Conservation (phyloP, 2,888 invertebrate species). For the Diogma glabrata region DNA sequence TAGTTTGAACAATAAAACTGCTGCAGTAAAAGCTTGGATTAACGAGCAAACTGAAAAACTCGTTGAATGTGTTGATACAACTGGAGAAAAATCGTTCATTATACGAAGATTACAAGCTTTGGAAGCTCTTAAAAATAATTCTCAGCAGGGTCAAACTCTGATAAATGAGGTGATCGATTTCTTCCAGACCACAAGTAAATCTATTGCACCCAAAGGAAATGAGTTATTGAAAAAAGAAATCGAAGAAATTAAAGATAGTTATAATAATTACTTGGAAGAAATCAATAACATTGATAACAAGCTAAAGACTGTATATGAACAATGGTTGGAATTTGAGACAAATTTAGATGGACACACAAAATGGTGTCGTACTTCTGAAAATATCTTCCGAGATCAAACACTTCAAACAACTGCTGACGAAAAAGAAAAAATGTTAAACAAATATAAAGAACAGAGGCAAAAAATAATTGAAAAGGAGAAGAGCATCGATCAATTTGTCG, state of each 20-base stretch:
- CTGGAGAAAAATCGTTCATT: conserved; percentile 76
- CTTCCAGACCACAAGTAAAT: conserved; percentile 54
- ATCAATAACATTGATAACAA: conserved; percentile 59
- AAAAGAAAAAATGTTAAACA: conserved; percentile 62
- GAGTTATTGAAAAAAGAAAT: conserved; percentile 62
- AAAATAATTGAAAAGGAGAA: conserved; percentile 69
- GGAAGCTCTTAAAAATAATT: conserved; percentile 50
- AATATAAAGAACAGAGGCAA: conserved; percentile 62
- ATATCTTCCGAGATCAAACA: conserved; percentile 74
- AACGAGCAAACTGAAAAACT: conserved; percentile 68
- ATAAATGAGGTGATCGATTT: conserved; percentile 57
- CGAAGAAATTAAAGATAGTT: conserved; percentile 50
- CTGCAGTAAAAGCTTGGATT: conserved; percentile 73
- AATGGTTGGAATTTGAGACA: conserved; percentile 81
- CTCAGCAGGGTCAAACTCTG: conserved; percentile 50
- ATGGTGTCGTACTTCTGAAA: conserved; percentile 79
- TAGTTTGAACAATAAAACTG: conserved; percentile 60
- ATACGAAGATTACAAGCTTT: conserved; percentile 57
- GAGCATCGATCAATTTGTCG: conserved; percentile 77
- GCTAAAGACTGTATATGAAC: conserved; percentile 59
- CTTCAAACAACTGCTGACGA: conserved; percentile 68
- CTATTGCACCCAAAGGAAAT: conserved; percentile 71
- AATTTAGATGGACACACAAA: conserved; percentile 67
- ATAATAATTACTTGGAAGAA: conserved; percentile 54
- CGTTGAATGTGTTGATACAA: conserved; percentile 66